phyloP scores from a whole-genome alignment of 2,888 invertebrate genomes.

The Acrocera orbiculus region DNA sequence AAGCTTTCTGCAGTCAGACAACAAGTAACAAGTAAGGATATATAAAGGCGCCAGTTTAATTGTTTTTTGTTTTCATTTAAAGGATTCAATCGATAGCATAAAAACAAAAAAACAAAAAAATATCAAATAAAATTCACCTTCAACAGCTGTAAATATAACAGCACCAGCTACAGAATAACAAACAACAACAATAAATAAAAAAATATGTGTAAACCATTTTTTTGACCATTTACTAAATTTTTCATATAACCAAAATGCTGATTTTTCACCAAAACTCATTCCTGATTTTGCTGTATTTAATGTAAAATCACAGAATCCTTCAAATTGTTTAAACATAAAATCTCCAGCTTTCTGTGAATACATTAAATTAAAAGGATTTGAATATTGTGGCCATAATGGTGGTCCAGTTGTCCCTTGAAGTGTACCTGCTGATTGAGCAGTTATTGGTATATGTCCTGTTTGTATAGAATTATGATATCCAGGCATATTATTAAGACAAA shows the following conservation, averaged over 20 bases:
- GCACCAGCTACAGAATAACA: constrained; percentile 72
- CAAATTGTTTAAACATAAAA: constrained; percentile 64
- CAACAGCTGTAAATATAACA: constrained; percentile 56
- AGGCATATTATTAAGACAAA: too few species aligned
- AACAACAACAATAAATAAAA: constrained; percentile 57
- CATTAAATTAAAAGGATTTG: constrained; percentile 29
- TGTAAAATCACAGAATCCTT: constrained; percentile 60
- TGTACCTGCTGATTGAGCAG: constrained; percentile 4
- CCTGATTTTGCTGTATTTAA: too few species aligned
- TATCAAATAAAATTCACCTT: too few species aligned
- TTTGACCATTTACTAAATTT: constrained; percentile 59
- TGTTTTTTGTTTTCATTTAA: too few species aligned
- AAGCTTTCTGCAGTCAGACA: too few species aligned
- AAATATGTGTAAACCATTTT: constrained; percentile 79
- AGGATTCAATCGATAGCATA: too few species aligned
- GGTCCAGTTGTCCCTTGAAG: constrained; percentile 17
- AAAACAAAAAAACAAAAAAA: too few species aligned
- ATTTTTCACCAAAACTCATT: constrained; percentile 66
- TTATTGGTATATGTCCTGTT: constrained; percentile 4
- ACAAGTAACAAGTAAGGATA: too few species aligned
- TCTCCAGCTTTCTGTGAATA: constrained; percentile 53
- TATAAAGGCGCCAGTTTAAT: too few species aligned
- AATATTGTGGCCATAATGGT: constrained; percentile 23
- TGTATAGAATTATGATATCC: too few species aligned
- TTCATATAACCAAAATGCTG: constrained; percentile 61